Evolutionary conservation across 2,113 vertebrate genomes (phyloP).

Genomic region (Oceanodroma tethys): DNA sequence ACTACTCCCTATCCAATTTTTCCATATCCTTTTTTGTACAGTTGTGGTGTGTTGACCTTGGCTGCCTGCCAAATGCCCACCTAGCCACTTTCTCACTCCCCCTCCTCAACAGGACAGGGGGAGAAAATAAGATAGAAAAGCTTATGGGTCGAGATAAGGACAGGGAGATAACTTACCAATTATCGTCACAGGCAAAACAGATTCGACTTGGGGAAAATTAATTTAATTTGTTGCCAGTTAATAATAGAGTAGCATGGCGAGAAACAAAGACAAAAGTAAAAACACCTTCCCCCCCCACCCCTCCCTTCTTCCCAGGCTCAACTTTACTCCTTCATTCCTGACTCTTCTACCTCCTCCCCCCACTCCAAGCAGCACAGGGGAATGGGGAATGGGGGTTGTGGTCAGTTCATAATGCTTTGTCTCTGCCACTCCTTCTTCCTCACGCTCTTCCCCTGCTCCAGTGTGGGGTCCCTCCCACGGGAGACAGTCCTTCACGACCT

Average conservation of each 20-base stretch:
- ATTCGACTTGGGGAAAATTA: too few species aligned
- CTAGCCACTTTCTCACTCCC: neutral
- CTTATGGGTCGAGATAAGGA: neutral
- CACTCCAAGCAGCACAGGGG: neutral
- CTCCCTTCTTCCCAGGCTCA: neutral
- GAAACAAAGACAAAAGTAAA: too few species aligned
- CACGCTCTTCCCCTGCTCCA: neutral
- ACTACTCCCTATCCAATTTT: neutral
- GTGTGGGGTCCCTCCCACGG: neutral
- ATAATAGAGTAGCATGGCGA: too few species aligned
- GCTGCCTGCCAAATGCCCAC: neutral
- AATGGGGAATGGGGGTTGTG: neutral
- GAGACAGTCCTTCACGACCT: neutral
- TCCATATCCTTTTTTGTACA: neutral
- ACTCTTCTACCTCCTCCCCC: neutral
- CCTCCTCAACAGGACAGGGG: neutral
- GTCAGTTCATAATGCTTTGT: neutral
- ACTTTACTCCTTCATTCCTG: neutral
- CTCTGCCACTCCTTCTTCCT: neutral
- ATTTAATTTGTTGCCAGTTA: too few species aligned
- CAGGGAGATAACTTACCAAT: too few species aligned
- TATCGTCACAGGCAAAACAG: too few species aligned
- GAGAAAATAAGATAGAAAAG: neutral
- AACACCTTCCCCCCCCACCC: neutral
- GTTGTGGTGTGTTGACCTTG: neutral